phyloP scores from a whole-genome alignment of 2,113 vertebrate genomes.

The Myrmophylax atrothorax region DNA sequence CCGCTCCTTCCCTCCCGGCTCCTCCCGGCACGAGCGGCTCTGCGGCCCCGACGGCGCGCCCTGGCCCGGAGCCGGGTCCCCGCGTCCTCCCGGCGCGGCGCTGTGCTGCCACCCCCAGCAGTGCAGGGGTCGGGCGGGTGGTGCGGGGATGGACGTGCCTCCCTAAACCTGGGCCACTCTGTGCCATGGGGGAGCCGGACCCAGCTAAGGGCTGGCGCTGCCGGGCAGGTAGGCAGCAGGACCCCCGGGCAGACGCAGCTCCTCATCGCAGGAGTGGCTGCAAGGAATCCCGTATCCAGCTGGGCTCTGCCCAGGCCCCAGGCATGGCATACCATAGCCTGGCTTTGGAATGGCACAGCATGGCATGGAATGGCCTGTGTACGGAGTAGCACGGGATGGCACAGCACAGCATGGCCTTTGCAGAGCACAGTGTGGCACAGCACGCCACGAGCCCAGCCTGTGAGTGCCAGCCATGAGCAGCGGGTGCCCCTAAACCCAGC shows the following conservation, averaged over 20 bases:
- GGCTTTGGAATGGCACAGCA: background rate
- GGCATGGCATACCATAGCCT: background rate
- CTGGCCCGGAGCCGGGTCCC: background rate
- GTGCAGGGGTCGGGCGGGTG: too few species aligned
- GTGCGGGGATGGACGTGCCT: rapidly evolving
- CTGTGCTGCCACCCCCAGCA: rapidly evolving
- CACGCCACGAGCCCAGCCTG: rapidly evolving
- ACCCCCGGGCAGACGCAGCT: background rate
- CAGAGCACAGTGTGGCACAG: rapidly evolving
- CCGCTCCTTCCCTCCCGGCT: too few species aligned
- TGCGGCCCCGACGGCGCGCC: background rate
- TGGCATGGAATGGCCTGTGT: background rate
- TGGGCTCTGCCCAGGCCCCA: background rate
- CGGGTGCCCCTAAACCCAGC: too few species aligned
- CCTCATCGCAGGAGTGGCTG: rapidly evolving
- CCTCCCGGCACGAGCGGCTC: background rate
- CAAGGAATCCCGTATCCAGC: rapidly evolving
- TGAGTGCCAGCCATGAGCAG: background rate
- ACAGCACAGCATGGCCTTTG: rapidly evolving
- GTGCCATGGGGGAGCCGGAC: rapidly evolving
- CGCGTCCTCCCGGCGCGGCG: background rate
- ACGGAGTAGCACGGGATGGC: background rate
- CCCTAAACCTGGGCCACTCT: rapidly evolving
- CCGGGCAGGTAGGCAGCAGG: background rate
- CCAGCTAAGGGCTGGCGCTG: rapidly evolving